Percentiles rank a stretch among this genome's conserved stretches.
These are phyloP conservation scores for Falco rusticolus DNA, from an alignment of 2,797 vertebrate genomes.

Conservation along the genomic window DNA sequence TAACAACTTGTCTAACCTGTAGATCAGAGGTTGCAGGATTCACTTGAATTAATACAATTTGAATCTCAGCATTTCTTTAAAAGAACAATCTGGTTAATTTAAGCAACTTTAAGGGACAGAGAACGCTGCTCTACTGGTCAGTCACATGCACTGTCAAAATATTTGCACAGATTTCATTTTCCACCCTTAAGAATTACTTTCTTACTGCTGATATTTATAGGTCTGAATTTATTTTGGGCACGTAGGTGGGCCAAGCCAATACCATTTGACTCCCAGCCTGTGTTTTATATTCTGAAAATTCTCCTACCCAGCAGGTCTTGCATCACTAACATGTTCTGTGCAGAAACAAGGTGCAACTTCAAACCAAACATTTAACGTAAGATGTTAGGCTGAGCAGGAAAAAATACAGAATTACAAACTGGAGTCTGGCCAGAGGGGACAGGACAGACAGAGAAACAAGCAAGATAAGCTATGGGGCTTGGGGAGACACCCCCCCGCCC, in stretches of 20 bases:
- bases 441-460: background rate
- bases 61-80: background rate
- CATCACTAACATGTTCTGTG: background rate
- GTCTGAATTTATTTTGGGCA: background rate
- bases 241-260: background rate
- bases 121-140: constrained; percentile 23
- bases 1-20: constrained; percentile 39
- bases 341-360: constrained; percentile 15
- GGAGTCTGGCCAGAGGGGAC: background rate
- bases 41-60: background rate
- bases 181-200: background rate
- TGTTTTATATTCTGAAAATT: background rate
- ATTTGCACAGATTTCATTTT: constrained; percentile 36
- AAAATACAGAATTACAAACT: constrained; percentile 24
- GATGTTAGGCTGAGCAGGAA: background rate
- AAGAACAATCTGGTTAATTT: background rate
- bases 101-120: background rate
- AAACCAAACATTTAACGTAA: background rate
- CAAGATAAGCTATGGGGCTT: background rate
- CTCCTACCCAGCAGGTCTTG: background rate
- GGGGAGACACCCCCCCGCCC: background rate
- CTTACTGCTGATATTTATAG: constrained; percentile 32
- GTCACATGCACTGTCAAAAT: constrained; percentile 34
- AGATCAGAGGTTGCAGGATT: constrained; percentile 6
- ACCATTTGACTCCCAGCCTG: background rate